Base-by-base conservation (phyloP, 2,797 vertebrate species). In the Danio jaintianensis region DNA sequence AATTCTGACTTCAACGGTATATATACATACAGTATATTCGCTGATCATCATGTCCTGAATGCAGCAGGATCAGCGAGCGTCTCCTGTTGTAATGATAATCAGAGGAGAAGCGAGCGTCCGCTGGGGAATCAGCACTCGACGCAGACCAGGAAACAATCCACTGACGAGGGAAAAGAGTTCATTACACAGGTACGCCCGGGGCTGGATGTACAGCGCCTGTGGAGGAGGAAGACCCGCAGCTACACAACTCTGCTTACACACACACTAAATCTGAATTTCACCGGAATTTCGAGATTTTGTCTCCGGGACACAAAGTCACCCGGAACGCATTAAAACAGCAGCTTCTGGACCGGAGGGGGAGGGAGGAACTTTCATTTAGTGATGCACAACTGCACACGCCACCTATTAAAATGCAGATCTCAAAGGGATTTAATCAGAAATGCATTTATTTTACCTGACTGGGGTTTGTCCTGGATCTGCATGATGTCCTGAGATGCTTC, bases 231-330 rank as follows among this genome's bases (percentile, higher is more conserved):
- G 87, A 94, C 88, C 85, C 80, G 90, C 63, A 88, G 90, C 89
- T 92, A 91, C 83, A 13, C 76, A 90, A 88, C 94, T 92, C 92
- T 94, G 94, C 94, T 93, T 94, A 95, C 93, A 89, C 88, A 93
- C 91, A 92, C 93, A 94, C 92, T 94, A 94, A 93, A 94, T 93
- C 85, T 93, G 93, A 90, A 83, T 89, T 89, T 90, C 91, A 91
- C 91, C 87, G 84, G 89, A 92, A 91, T 79, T 90, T 91, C 90
- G 82, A 85, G 85, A 86, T 92, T 94, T 92, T 91, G 90, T 91
- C 93, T 86, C 50, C 87, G 52, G 93, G 93, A 93, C 88, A 93
- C 82, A 82, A 87, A 90, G 88, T 85, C 86, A 86, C 90, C 89
- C 90, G 75, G 85, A 92, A 90, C 87, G 63, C 88, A 92, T 90